These are phyloP conservation scores for Acanthoscelides obtectus DNA, from an alignment of 2,888 invertebrate genomes.

Conservation along the genomic window DNA sequence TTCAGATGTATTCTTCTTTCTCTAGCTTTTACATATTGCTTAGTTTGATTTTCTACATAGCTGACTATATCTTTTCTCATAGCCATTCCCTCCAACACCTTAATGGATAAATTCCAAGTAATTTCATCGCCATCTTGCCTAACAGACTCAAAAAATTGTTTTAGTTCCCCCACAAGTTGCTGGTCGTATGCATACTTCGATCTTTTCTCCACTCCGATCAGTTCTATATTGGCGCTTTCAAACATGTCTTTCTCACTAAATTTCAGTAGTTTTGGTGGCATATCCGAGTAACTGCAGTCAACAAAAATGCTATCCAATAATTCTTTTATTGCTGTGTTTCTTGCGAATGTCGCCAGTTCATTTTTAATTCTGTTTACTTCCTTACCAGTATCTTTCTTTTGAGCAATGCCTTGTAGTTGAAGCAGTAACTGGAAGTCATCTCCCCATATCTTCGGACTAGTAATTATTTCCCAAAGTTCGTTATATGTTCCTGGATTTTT, in stretches of 20 bases:
- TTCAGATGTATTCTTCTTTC: conserved; percentile 7
- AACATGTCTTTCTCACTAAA: conserved; percentile 30
- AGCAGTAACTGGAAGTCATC: conserved; percentile 17
- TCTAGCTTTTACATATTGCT: conserved; percentile 11
- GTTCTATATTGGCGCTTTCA: conserved; percentile 30
- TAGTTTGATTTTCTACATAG: conserved; percentile 18
- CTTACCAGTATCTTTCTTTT: conserved; percentile 12
- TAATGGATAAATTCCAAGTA: conserved; percentile 31
- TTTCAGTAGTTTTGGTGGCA: conserved; percentile 3
- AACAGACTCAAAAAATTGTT: conserved; percentile 29
- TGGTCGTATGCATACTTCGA: conserved; percentile 32
- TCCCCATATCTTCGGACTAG: conserved; percentile 23
- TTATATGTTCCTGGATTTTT: conserved; percentile 19
- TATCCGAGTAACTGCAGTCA: conserved; percentile 13
- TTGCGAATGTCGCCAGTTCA: conserved; percentile 22
- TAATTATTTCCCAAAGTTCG: conserved; percentile 27
- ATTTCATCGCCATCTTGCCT: conserved; percentile 18
- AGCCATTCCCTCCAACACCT: conserved; percentile 23
- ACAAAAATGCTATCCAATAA: conserved; percentile 21
- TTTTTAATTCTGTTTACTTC: conserved; percentile 15
- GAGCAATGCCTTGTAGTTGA: conserved; percentile 20
- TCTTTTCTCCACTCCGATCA: conserved; percentile 14
- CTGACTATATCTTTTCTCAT: conserved; percentile 26
- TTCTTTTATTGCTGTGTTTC: conserved; percentile 24
- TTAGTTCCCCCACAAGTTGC: conserved; percentile 27